These are phyloP conservation scores for Palythoa grandiflora DNA, from an alignment of 92 coral and sea anemone genomes.

Conservation along the genomic window DNA sequence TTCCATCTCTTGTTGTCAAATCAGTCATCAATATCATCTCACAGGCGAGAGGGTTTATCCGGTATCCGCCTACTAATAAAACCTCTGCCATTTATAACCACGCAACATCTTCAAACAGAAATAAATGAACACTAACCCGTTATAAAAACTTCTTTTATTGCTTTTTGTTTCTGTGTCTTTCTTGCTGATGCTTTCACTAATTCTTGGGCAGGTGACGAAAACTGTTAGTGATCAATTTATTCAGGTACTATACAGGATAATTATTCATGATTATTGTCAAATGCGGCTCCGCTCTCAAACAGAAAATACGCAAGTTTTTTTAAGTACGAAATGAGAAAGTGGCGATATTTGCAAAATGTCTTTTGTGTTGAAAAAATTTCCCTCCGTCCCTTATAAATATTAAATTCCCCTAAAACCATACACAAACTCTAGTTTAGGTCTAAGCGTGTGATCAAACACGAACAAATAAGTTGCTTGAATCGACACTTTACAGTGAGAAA, in stretches of 20 bases:
- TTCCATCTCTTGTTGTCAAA: no score
- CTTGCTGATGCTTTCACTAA: constrained; percentile 16
- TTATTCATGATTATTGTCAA: background rate
- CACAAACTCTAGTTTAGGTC: constrained; percentile 14
- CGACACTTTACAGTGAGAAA: background rate
- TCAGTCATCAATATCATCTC: no score
- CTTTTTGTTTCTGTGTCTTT: constrained; percentile 20
- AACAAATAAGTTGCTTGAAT: constrained; percentile 1
- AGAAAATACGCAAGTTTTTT: background rate
- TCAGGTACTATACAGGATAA: constrained; percentile 16
- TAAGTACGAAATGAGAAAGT: no score
- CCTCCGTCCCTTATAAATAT: no score
- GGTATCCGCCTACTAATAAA: no score
- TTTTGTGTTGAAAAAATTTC: background rate
- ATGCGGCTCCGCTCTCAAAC: background rate
- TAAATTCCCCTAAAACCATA: background rate
- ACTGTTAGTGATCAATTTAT: background rate
- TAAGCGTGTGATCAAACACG: background rate
- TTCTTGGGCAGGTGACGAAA: background rate
- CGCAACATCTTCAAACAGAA: no score
- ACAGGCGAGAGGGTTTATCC: no score
- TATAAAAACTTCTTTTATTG: constrained; percentile 46
- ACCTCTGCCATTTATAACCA: no score
- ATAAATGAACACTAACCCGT: background rate
- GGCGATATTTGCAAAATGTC: background rate